Base-by-base conservation (phyloP, 2,888 invertebrate genomes). In the Bombylius major region DNA sequence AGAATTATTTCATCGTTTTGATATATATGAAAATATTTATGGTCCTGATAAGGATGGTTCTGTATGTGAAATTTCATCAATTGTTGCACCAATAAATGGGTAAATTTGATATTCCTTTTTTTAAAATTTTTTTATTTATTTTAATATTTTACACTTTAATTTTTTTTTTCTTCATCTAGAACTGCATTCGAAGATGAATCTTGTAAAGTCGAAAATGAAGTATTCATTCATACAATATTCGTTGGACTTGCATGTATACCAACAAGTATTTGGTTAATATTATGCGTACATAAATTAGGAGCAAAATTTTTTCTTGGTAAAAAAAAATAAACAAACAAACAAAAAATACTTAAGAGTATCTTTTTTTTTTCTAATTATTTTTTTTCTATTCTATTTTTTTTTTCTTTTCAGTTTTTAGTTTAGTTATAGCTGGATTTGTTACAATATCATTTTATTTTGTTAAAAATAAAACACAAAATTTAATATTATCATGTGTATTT, bases 1-100 rank as follows among this genome's bases (percentile, higher is more conserved):
- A 13, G 91, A 91, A 71, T 74, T 92, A 65, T 92, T 92, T 75
- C 83, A 83, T 72, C 84, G 91, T 54, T 88, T 88, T 71, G 87
- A 88, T 66, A 83, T 84, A 64, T 88, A 82, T 69, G 87, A 87
- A 67, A 68, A 72, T 34, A 69, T 75, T 3, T 77, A 84, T 77
- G 39, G 39, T 11, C 86, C 86, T 1, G 82, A 81, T 60, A 77
- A 80, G 52, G 77, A 79, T 0, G 86, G 87, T 0, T 84, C 87
- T 0, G 86, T 89, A 8, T 89, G 89, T 69, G 85, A 86, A 65
- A 87, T 89, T 1, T 86, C 87, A 13, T 78, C 84, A 9, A 81
- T 84, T 53, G 81, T 82, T 13, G 67, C 77, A 42, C 39, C 39
- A 42, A 11, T 11, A 11, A 42, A 42, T 42, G 39, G 39, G 39